Evolutionary conservation across 2,888 invertebrate genomes (phyloP).

Genomic region (Drosophila prolongata): DNA sequence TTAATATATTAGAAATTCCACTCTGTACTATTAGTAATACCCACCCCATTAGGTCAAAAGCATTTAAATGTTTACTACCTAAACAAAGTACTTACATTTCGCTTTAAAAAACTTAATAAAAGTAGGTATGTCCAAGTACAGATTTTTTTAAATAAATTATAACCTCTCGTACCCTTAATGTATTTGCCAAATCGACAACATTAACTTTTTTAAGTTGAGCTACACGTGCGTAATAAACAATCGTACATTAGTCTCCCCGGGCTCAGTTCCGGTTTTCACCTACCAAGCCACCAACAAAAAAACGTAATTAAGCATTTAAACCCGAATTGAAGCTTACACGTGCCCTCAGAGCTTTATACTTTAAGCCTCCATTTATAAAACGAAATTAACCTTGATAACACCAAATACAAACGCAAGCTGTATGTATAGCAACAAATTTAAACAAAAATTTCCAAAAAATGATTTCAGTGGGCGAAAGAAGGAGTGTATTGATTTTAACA

Average conservation of each 20-base stretch:
- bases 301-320: conserved; percentile 22
- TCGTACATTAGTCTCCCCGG: conserved; percentile 15
- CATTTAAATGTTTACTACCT: not conserved
- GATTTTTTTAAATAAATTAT: not conserved
- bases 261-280: conserved; percentile 38
- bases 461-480: conserved; percentile 24
- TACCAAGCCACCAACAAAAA: conserved; percentile 13
- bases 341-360: conserved; percentile 40
- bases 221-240: conserved; percentile 25
- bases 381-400: conserved; percentile 69
- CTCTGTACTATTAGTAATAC: not conserved
- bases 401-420: conserved; percentile 48
- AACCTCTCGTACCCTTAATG: conserved; percentile 6
- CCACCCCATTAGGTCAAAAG: not conserved
- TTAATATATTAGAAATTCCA: not conserved
- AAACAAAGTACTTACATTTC: not conserved
- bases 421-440: conserved; percentile 25
- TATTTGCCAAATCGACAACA: not conserved
- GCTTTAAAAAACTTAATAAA: not conserved
- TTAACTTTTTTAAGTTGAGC: not conserved
- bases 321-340: conserved; percentile 55
- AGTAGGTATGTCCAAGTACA: not conserved
- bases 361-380: conserved; percentile 50
- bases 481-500: conserved; percentile 5
- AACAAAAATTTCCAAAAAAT: conserved; percentile 5